Conservation (phyloP, 2,113 vertebrate species). For the Cyprinodon tularosa region DNA sequence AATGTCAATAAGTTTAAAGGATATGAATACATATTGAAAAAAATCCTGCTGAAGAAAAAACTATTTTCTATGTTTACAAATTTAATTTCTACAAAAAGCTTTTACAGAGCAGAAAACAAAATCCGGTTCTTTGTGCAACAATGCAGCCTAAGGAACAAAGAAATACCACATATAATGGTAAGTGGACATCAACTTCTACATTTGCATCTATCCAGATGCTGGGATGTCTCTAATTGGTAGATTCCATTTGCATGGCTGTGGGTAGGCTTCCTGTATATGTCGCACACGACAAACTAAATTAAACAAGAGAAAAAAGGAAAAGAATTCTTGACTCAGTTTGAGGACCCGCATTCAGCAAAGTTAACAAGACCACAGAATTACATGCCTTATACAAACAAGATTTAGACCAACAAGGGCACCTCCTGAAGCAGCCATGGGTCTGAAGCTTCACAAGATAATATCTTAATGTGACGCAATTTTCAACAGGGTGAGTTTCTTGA, state of each 20-base stretch:
- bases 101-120: constrained; percentile 37
- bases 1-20: background rate
- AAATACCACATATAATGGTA: constrained; percentile 29
- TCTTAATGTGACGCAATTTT: constrained; percentile 18
- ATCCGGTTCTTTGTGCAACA: constrained; percentile 6
- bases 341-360: constrained; percentile 44
- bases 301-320: constrained; percentile 37
- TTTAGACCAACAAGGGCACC: constrained; percentile 47
- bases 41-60: constrained; percentile 29
- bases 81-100: no score
- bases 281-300: constrained; percentile 61
- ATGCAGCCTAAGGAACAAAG: constrained; percentile 24
- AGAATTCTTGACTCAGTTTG: constrained; percentile 65
- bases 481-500: background rate
- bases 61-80: no score
- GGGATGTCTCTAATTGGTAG: constrained; percentile 51
- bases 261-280: constrained; percentile 68
- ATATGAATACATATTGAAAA: constrained; percentile 1
- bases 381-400: constrained; percentile 52
- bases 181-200: constrained; percentile 38
- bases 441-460: constrained; percentile 24
- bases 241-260: constrained; percentile 57
- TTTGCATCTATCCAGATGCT: constrained; percentile 47
- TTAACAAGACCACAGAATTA: constrained; percentile 75
- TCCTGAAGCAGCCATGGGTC: constrained; percentile 12